phyloP scores from a whole-genome alignment of 2,113 vertebrate genomes.

The Hyaena hyaena region DNA sequence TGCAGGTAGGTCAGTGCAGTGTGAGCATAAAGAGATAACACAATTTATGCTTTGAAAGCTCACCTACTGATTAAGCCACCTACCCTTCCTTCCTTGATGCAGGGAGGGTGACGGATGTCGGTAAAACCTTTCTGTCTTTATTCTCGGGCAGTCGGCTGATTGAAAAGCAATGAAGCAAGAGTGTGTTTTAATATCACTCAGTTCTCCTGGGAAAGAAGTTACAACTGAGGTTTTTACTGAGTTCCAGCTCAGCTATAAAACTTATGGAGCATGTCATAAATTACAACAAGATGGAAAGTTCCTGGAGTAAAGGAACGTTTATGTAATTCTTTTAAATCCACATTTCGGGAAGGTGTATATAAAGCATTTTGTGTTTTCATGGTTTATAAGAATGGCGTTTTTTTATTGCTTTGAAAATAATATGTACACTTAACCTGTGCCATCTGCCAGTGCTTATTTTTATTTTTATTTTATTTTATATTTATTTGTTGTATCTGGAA shows the following conservation, averaged over 20 bases:
- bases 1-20: neutral
- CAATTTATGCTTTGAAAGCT: neutral
- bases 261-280: neutral
- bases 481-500: neutral
- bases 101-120: neutral
- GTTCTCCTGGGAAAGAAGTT: neutral
- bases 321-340: neutral
- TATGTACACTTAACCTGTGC: neutral
- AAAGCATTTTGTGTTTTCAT: conserved; percentile 34
- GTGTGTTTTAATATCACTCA: neutral
- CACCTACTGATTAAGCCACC: neutral
- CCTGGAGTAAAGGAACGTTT: neutral
- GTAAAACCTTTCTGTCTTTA: neutral
- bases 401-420: conserved; percentile 29
- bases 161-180: conserved; percentile 8
- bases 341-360: neutral
- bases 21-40: neutral
- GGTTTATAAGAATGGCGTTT: neutral
- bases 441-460: neutral
- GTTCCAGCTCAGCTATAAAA: conserved; percentile 28
- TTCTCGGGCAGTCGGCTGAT: neutral
- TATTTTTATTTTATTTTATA: neutral
- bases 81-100: neutral
- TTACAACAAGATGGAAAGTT: conserved; percentile 10
- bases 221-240: conserved; percentile 40